phyloP scores from a whole-genome alignment of 2,888 invertebrate species.

The Chymomyza amoena region DNA sequence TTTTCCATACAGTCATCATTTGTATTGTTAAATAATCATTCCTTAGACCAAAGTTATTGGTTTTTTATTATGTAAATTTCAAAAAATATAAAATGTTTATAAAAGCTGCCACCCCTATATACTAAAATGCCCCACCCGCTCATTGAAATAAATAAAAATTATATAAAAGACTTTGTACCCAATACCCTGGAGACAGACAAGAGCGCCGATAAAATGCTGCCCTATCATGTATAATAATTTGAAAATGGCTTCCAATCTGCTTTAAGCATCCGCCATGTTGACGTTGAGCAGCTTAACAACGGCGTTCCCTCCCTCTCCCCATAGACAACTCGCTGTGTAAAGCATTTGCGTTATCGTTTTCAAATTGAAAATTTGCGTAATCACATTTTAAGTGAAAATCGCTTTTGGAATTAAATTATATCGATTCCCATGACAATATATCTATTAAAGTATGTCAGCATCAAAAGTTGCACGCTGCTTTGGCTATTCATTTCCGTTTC shows the following conservation, averaged over 20 bases:
- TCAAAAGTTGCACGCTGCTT: slow-evolving; percentile 30
- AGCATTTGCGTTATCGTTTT: slow-evolving; percentile 65
- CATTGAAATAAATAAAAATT: neutral
- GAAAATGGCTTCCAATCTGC: slow-evolving; percentile 32
- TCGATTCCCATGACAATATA: slow-evolving; percentile 43
- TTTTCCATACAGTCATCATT: neutral
- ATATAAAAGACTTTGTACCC: slow-evolving; percentile 8
- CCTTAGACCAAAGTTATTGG: neutral
- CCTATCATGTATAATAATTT: slow-evolving; percentile 42
- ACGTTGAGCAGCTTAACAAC: neutral
- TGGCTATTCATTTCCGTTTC: slow-evolving; percentile 58
- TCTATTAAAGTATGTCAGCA: slow-evolving; percentile 4
- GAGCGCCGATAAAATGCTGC: slow-evolving; percentile 2
- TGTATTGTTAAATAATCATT: neutral
- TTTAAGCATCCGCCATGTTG: slow-evolving; percentile 6
- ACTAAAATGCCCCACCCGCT: neutral
- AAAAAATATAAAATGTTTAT: neutral
- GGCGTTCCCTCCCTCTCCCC: neutral
- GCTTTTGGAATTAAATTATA: slow-evolving; percentile 67
- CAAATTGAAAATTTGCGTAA: slow-evolving; percentile 75
- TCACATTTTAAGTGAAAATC: slow-evolving; percentile 76
- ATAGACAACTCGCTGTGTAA: slow-evolving; percentile 28
- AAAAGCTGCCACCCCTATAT: neutral
- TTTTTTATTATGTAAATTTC: neutral
- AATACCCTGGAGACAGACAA: slow-evolving; percentile 45